Evolutionary conservation across 1,140 invertebrate genomes (phyloP).

Genomic region (Papilio xuthus): DNA sequence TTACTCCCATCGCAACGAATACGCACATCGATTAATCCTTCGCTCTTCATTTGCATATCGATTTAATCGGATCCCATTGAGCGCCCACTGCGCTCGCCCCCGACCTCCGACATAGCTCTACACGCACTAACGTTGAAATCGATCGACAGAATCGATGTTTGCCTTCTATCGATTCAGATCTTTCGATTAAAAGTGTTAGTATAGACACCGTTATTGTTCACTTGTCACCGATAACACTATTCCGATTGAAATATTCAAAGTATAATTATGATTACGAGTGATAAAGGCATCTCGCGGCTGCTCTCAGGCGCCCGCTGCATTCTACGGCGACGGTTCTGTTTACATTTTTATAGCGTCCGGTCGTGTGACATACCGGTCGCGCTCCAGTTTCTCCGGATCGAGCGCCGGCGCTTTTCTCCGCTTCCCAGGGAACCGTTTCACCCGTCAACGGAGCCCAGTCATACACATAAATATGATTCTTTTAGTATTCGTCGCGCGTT

Average conservation of each 20-base stretch:
- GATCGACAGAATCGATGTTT: constrained; percentile 69
- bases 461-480: constrained; percentile 68
- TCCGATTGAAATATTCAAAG: constrained; percentile 72
- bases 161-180: constrained; percentile 66
- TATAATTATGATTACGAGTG: constrained; percentile 69
- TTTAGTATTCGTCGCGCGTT: constrained; percentile 66
- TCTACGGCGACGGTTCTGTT: not conserved
- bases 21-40: constrained; percentile 67
- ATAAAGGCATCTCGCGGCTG: constrained; percentile 57
- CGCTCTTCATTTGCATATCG: constrained; percentile 71
- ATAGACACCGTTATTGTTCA: constrained; percentile 66
- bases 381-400: constrained; percentile 45
- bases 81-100: constrained; percentile 67
- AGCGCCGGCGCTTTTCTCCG: constrained; percentile 47
- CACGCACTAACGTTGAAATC: constrained; percentile 71
- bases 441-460: constrained; percentile 56
- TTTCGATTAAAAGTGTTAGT: constrained; percentile 58
- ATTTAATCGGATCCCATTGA: constrained; percentile 74
- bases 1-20: constrained; percentile 64
- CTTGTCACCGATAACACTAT: constrained; percentile 59
- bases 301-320: not conserved
- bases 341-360: constrained; percentile 25
- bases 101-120: constrained; percentile 70
- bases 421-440: constrained; percentile 61
- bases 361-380: constrained; percentile 39